Evolutionary conservation across 1,140 invertebrate species (phyloP).

Genomic region (Samia ricini): DNA sequence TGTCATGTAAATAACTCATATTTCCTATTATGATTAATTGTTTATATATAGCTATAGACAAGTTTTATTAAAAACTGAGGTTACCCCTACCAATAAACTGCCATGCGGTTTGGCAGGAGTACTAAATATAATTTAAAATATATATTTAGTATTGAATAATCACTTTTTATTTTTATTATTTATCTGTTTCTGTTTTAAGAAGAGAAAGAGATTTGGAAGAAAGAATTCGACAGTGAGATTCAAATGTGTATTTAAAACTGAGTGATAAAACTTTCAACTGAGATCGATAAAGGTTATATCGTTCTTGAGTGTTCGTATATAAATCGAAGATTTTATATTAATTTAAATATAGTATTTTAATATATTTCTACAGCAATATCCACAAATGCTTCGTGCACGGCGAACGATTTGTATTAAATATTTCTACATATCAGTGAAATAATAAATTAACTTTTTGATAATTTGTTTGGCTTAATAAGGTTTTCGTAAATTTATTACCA

Average conservation of each 20-base stretch:
- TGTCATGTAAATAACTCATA: too few species aligned
- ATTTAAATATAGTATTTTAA: not conserved
- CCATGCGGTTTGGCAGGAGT: too few species aligned
- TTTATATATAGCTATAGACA: too few species aligned
- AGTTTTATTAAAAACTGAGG: too few species aligned
- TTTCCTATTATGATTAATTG: too few species aligned
- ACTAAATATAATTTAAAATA: too few species aligned
- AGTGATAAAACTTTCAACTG: not conserved
- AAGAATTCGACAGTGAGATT: not conserved
- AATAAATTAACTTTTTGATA: not conserved
- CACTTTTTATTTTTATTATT: too few species aligned
- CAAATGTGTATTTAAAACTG: not conserved
- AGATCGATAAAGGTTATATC: not conserved
- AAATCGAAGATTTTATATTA: not conserved
- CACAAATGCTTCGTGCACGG: not conserved
- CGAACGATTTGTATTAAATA: not conserved
- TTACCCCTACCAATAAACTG: too few species aligned
- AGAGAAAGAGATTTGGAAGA: not conserved
- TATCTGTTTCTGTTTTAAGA: not conserved
- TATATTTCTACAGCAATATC: not conserved
- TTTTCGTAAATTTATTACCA: not conserved
- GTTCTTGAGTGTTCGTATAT: not conserved
- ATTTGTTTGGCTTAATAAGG: not conserved
- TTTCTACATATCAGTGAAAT: not conserved
- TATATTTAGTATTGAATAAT: too few species aligned